These are phyloP conservation scores for Zaprionus bogoriensis DNA, from an alignment of 2,888 invertebrate genomes.

Conservation along the genomic window DNA sequence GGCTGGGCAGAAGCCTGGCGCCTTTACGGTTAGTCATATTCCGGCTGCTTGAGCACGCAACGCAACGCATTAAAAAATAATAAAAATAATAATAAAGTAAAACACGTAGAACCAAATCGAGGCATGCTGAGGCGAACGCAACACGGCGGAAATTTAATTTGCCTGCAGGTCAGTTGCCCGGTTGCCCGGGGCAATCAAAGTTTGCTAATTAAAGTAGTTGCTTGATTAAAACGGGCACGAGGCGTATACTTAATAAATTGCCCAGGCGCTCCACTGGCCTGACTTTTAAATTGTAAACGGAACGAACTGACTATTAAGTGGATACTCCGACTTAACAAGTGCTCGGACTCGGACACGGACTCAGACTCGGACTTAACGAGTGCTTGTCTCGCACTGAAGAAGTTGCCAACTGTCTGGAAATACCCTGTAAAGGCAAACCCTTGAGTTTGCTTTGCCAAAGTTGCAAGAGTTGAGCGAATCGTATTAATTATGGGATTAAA, in stretches of 20 bases:
- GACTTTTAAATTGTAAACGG: conserved; percentile 4
- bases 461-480: not conserved
- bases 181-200: conserved; percentile 58
- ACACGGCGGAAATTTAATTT: conserved; percentile 54
- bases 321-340: not conserved
- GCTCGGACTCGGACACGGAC: not conserved
- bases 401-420: not conserved
- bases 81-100: not conserved
- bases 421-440: not conserved
- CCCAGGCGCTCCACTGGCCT: not conserved
- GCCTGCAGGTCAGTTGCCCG: conserved; percentile 23
- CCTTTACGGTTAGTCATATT: conserved; percentile 39
- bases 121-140: not conserved
- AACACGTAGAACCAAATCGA: not conserved
- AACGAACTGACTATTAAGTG: not conserved
- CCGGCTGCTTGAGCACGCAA: conserved; percentile 53
- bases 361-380: not conserved
- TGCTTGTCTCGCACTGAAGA: not conserved
- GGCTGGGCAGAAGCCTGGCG: no score
- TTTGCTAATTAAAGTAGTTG: conserved; percentile 57
- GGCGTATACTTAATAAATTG: conserved; percentile 47
- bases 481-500: no score
- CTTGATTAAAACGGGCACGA: conserved; percentile 41
- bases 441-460: not conserved
- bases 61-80: conserved; percentile 36